A percentile compares a stretch with the other conserved stretches of the same genome.
These are phyloP conservation scores for Drosophila mimica DNA, from an alignment of 2,888 invertebrate species.

Conservation along the genomic window DNA sequence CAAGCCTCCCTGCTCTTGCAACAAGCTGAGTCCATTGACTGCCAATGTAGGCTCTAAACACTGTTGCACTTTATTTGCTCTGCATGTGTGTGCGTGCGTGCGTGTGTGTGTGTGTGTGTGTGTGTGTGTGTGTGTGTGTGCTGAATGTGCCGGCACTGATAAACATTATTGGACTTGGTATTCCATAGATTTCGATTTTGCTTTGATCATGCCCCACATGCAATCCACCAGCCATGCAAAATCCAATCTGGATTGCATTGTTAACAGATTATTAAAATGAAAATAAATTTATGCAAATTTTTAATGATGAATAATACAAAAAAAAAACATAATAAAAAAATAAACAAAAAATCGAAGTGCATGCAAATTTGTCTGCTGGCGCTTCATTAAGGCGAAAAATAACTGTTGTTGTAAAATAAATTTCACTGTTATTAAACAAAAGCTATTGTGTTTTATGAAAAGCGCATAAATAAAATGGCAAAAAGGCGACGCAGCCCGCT, in stretches of 20 bases:
- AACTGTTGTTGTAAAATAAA: slow-evolving; percentile 55
- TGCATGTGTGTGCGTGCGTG: not conserved
- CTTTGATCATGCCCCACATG: slow-evolving; percentile 47
- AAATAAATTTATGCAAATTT: slow-evolving; percentile 73
- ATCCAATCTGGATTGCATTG: slow-evolving; percentile 56
- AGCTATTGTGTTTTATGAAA: slow-evolving; percentile 80
- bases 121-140: slow-evolving; percentile 34
- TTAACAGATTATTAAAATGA: slow-evolving; percentile 76
- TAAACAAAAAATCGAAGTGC: slow-evolving; percentile 55
- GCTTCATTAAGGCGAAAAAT: slow-evolving; percentile 65
- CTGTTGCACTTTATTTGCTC: slow-evolving; percentile 72
- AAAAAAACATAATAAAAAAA: slow-evolving; percentile 1
- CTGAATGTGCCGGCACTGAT: slow-evolving; percentile 62
- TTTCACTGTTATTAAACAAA: slow-evolving; percentile 76
- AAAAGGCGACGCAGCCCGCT: slow-evolving; percentile 69
- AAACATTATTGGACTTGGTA: slow-evolving; percentile 61
- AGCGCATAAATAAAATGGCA: slow-evolving; percentile 78
- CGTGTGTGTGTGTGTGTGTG: slow-evolving; percentile 30
- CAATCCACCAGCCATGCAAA: slow-evolving; percentile 25
- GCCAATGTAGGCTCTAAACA: slow-evolving; percentile 57
- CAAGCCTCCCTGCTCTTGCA: slow-evolving; percentile 9
- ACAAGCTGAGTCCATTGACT: slow-evolving; percentile 13
- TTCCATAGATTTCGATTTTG: slow-evolving; percentile 45
- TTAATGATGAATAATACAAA: slow-evolving; percentile 41
- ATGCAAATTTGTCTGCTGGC: slow-evolving; percentile 61